phyloP scores from a whole-genome alignment of 1,140 invertebrate species.

The Caenorhabditis briggsae region DNA sequence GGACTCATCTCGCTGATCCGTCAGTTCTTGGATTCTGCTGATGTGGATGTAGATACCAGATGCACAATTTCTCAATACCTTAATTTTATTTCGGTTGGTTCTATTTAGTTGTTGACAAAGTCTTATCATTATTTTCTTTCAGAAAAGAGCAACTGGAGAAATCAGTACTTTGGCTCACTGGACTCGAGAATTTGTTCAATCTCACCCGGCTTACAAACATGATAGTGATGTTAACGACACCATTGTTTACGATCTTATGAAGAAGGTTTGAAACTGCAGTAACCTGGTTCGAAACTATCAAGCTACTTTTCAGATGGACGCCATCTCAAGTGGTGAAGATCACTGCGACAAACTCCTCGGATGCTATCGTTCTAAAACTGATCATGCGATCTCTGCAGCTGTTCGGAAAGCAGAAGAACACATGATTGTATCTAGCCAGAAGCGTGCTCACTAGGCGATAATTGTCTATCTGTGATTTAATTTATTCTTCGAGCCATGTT shows the following conservation, averaged over 20 bases:
- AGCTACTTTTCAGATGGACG: slow-evolving; percentile 73
- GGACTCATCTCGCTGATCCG: slow-evolving; percentile 94
- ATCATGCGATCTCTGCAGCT: slow-evolving; percentile 73
- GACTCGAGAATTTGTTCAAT: slow-evolving; percentile 90
- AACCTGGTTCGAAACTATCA: too few relatives aligned
- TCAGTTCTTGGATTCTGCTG: slow-evolving; percentile 91
- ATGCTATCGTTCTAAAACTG: slow-evolving; percentile 75
- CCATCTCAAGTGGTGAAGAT: slow-evolving; percentile 71
- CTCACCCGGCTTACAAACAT: slow-evolving; percentile 89
- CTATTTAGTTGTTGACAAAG: not conserved
- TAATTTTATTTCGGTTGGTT: slow-evolving; percentile 86
- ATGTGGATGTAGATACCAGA: slow-evolving; percentile 94
- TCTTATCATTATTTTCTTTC: slow-evolving; percentile 47
- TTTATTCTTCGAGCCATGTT: not conserved
- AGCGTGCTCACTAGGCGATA: slow-evolving; percentile 43
- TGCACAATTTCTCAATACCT: slow-evolving; percentile 97
- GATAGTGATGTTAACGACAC: slow-evolving; percentile 90
- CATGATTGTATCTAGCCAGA: slow-evolving; percentile 67
- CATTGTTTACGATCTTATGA: slow-evolving; percentile 92
- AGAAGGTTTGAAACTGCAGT: slow-evolving; percentile 62
- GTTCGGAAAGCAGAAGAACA: slow-evolving; percentile 76
- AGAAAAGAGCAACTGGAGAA: slow-evolving; percentile 78
- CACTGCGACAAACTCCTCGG: slow-evolving; percentile 76
- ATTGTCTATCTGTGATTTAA: slow-evolving; percentile 30
- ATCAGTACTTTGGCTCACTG: slow-evolving; percentile 88